Conservation (phyloP, 2,797 vertebrate genomes). For the Ptychobarbus kaznakovi region DNA sequence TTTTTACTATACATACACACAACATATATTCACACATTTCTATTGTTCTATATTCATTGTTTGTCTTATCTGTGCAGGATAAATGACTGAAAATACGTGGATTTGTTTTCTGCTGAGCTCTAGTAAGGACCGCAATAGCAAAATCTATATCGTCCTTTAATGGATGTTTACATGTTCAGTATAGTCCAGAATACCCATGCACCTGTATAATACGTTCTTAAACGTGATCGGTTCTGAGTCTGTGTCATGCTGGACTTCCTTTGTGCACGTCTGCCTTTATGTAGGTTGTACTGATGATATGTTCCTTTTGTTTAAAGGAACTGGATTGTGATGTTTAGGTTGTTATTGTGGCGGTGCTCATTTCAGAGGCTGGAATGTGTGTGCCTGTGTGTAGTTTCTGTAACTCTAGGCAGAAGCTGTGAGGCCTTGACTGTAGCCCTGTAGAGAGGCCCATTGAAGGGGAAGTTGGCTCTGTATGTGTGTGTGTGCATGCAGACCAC, state of each 20-base stretch:
- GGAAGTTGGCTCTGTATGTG: conserved; percentile 50
- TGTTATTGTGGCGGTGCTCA: conserved; percentile 57
- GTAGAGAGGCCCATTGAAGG: conserved; percentile 60
- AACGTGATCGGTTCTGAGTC: not conserved
- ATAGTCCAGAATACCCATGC: conserved; percentile 2
- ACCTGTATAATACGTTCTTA: conserved; percentile 23
- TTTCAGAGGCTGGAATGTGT: conserved; percentile 57
- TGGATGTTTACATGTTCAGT: conserved; percentile 3
- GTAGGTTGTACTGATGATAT: conserved; percentile 22
- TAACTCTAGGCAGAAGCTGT: conserved; percentile 65
- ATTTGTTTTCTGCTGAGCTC: not conserved
- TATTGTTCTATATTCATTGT: no score
- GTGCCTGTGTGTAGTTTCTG: conserved; percentile 60
- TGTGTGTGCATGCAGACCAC: conserved; percentile 76
- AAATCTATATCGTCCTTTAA: not conserved
- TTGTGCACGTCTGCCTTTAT: not conserved
- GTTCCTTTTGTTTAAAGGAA: conserved; percentile 47
- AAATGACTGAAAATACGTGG: not conserved
- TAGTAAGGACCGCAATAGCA: not conserved
- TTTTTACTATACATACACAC: no score
- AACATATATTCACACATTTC: not conserved
- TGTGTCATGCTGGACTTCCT: not conserved
- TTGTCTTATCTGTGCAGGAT: not conserved
- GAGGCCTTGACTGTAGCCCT: conserved; percentile 63
- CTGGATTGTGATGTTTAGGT: conserved; percentile 55